Conservation (phyloP, 2,797 vertebrate genomes). For the Sebastiscus tertius region DNA sequence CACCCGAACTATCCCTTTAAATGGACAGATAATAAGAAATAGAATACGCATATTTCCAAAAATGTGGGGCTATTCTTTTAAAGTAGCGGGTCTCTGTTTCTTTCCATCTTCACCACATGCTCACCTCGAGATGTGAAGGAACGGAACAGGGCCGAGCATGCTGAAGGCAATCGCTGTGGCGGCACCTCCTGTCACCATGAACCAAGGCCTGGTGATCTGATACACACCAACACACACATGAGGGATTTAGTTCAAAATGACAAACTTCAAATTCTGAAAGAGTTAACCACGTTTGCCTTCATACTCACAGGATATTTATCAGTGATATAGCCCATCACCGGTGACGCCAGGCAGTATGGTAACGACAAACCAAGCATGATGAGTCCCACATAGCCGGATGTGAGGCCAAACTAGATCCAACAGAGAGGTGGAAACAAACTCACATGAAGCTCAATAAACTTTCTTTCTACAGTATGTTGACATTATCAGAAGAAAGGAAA, state of each 20-base stretch:
- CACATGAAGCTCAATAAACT: fast-evolving
- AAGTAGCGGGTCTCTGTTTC: background rate
- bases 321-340: constrained; percentile 88
- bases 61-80: background rate
- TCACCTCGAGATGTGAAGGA: constrained; percentile 89
- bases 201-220: constrained; percentile 86
- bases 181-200: constrained; percentile 86
- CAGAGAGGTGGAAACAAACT: background rate
- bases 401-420: constrained; percentile 83
- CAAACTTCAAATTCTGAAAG: background rate
- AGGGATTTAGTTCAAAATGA: background rate
- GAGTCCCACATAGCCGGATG: constrained; percentile 89
- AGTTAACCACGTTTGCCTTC: background rate
- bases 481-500: background rate
- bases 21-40: background rate
- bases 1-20: too few relatives aligned
- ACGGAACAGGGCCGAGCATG: constrained; percentile 90
- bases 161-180: constrained; percentile 85
- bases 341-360: constrained; percentile 89
- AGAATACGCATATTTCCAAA: fast-evolving
- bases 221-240: constrained; percentile 4
- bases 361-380: constrained; percentile 91
- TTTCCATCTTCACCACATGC: background rate
- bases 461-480: fast-evolving
- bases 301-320: constrained; percentile 92